phyloP scores from a whole-genome alignment of 2,888 invertebrate species.

The Megalurothrips usitatus region DNA sequence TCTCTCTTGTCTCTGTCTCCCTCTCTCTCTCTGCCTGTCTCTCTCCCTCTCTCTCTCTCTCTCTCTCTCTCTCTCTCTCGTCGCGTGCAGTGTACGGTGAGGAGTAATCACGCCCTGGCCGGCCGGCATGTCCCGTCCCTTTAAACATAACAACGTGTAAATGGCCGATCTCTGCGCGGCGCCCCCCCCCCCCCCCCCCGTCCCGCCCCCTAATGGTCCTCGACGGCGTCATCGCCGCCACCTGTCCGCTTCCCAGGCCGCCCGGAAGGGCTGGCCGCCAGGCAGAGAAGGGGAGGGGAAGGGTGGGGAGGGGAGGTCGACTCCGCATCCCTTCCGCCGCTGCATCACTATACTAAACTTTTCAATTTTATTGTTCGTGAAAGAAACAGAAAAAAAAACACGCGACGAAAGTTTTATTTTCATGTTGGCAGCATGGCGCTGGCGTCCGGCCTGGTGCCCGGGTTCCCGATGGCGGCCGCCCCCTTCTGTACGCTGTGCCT shows the following conservation, averaged over 20 bases:
- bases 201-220: no score
- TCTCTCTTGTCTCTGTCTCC: not conserved
- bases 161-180: not conserved
- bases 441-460: slow-evolving; percentile 34
- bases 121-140: not conserved
- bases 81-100: not conserved
- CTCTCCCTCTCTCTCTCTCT: not conserved
- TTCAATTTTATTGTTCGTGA: not conserved
- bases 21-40: not conserved
- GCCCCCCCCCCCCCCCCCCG: no score
- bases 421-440: slow-evolving; percentile 33
- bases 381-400: no score
- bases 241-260: not conserved
- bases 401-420: no score
- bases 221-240: not conserved
- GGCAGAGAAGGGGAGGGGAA: not conserved
- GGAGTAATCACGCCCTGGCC: not conserved
- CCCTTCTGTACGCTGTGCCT: slow-evolving; percentile 18
- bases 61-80: not conserved
- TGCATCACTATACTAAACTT: not conserved
- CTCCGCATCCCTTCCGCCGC: not conserved
- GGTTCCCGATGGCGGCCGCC: slow-evolving; percentile 29
- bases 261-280: not conserved
- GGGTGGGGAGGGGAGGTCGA: no score
- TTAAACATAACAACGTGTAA: slow-evolving; percentile 18